Base-by-base conservation (phyloP, 2,797 vertebrate genomes). In the Sebastes flavidus region DNA sequence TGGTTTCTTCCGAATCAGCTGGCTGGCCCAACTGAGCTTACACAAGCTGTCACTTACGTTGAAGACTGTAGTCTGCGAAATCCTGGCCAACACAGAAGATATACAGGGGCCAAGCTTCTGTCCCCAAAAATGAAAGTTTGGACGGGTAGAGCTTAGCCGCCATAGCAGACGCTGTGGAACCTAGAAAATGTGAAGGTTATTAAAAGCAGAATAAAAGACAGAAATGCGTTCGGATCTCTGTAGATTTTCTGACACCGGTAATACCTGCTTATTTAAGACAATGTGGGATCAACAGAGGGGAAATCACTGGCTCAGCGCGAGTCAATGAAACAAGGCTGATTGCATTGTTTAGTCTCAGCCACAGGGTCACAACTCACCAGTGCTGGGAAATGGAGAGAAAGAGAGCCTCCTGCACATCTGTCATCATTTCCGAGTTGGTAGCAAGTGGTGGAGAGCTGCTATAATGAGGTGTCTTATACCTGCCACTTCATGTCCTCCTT, bases 401-500 rank as follows among this genome's bases (percentile, higher is more conserved):
- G 56, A 22, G 56, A 58, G 68, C 61, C 55, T 71, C 54, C 58
- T 30, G 66, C 66, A 74, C 42, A 81, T 89, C 83, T 78, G 81
- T 87, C 80, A 91, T 87, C 34, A 87, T 85, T 80, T 81, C 63
- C 61, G 75, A 75, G 73, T 46, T 74, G 56, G 65, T 78, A 74
- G 73, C 65, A 78, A 88, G 71, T 65, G 62, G 63, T 24, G 18
- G 80, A 80, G 66, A 66, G 82, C 73, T 68, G 65, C 61, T 63
- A 46, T 92, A 88, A 86, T 87, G 84, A 91, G 74, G 67, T 84
- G 75, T 84, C 85, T 86, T 72, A 30, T 73, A 86, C 81, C 80
- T 87, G 82, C 70, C 72, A 68, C 62, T 87, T 79, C 63, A 79
- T 60, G 30, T 82, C 54, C 59, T 78, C 54, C 66, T 71, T 78